Evolutionary conservation across 2,797 vertebrate genomes (phyloP).

Genomic region (Halcyon badia): DNA sequence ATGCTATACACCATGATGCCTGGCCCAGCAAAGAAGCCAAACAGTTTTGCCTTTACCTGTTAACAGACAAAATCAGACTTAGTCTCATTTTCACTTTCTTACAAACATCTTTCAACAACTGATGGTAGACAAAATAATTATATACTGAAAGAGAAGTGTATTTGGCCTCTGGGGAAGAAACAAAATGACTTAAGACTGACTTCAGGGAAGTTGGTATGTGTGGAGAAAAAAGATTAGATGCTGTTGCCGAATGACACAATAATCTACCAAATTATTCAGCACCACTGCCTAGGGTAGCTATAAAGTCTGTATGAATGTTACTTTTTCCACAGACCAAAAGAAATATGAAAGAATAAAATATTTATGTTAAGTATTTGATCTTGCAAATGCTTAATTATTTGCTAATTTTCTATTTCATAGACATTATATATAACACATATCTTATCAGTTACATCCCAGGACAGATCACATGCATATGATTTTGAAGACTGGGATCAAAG

Average conservation of each 20-base stretch:
- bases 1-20: neutral
- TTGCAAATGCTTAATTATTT: neutral
- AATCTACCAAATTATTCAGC: neutral
- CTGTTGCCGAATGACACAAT: neutral
- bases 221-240: neutral
- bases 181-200: neutral
- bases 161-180: neutral
- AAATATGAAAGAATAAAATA: neutral
- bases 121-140: neutral
- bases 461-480: fast-evolving
- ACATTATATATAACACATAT: neutral
- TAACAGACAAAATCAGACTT: neutral
- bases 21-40: neutral
- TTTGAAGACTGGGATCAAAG: neutral
- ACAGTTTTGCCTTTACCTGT: neutral
- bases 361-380: neutral
- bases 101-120: neutral
- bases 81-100: neutral
- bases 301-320: neutral
- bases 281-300: neutral
- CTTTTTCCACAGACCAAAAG: neutral
- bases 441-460: neutral
- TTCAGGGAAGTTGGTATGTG: neutral
- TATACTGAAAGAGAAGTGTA: neutral
- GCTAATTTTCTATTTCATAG: neutral